phyloP scores from a whole-genome alignment of 1,140 invertebrate genomes.

The Drosophila sproati region DNA sequence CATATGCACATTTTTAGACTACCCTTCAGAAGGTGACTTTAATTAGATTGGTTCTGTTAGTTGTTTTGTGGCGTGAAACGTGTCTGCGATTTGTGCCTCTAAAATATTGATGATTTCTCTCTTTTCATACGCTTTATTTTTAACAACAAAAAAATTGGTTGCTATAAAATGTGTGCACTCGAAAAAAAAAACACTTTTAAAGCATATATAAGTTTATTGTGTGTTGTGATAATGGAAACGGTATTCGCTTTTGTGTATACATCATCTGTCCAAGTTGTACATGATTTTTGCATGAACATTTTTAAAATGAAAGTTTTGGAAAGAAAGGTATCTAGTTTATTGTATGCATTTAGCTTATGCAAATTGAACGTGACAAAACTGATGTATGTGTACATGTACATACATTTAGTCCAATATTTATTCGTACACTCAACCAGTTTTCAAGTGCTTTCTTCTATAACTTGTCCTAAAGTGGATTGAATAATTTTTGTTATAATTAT shows the following conservation, averaged over 20 bases:
- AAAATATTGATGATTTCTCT: constrained; percentile 13
- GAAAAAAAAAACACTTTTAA: no score
- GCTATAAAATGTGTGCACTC: no score
- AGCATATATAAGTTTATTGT: background rate
- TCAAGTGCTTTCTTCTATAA: no score
- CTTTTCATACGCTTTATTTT: background rate
- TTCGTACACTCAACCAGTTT: no score
- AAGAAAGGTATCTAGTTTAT: no score
- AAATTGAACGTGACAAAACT: no score
- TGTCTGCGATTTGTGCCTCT: constrained; percentile 49
- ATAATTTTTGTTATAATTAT: no score
- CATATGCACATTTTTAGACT: constrained; percentile 23
- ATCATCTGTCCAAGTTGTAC: constrained; percentile 34
- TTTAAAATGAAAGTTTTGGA: constrained; percentile 18
- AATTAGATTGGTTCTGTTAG: constrained; percentile 69
- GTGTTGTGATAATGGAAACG: background rate
- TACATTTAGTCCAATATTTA: no score
- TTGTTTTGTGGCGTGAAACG: constrained; percentile 34
- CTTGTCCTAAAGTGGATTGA: no score
- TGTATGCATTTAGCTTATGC: no score
- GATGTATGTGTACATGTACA: no score
- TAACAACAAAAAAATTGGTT: background rate
- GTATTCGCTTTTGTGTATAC: background rate
- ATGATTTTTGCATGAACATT: constrained; percentile 52
- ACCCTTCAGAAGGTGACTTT: constrained; percentile 73